Conservation (phyloP, 2,113 vertebrate species). For the Seriola quinqueradiata region DNA sequence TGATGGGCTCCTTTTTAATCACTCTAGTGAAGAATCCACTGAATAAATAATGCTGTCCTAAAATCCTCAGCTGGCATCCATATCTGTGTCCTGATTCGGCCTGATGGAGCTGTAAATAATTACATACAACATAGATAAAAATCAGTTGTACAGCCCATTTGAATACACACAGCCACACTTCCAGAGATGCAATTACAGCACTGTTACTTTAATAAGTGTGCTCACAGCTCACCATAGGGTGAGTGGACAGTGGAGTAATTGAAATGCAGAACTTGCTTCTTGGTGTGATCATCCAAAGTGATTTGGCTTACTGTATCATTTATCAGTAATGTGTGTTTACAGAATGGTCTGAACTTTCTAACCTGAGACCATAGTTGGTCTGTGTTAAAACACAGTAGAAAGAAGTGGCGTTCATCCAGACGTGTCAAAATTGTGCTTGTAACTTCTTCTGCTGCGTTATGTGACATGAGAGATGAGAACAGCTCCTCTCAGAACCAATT, state of each 20-base stretch:
- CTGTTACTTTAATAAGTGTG: not conserved
- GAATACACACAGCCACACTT: not conserved
- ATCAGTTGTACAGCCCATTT: not conserved
- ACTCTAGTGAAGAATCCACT: conserved; percentile 64
- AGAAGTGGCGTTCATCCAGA: not conserved
- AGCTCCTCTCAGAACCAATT: not conserved
- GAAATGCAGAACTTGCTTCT: conserved; percentile 12
- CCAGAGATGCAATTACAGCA: not conserved
- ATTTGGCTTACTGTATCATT: conserved; percentile 22
- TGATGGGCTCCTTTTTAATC: conserved; percentile 70
- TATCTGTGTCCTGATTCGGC: conserved; percentile 43
- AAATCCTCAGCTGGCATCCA: conserved; percentile 51
- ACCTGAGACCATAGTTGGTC: not conserved
- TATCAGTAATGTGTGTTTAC: conserved; percentile 16
- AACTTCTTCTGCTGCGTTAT: not conserved
- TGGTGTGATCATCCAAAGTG: conserved; percentile 14
- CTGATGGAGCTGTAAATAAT: conserved; percentile 22
- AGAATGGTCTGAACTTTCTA: not conserved
- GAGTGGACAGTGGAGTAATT: conserved; percentile 7
- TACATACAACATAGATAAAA: conserved; percentile 11
- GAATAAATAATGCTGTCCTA: conserved; percentile 68
- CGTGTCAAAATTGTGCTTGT: not conserved
- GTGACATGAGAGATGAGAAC: not conserved
- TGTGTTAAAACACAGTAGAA: not conserved
- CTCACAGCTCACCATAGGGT: not conserved